phyloP scores from a whole-genome alignment of 92 coral and sea anemone species.

The Zoanthus sansibaricus region DNA sequence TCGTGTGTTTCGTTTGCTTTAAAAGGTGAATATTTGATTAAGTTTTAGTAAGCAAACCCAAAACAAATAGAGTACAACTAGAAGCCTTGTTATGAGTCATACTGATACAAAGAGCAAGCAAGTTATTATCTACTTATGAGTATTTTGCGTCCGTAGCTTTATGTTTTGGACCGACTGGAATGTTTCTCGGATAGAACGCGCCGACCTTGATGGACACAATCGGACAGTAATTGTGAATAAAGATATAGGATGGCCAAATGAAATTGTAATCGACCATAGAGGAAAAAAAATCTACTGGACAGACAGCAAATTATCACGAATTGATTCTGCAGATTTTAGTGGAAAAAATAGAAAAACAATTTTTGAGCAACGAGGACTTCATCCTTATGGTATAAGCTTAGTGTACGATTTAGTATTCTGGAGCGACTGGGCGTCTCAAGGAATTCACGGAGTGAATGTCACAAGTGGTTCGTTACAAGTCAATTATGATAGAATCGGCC shows the following conservation, averaged over 20 bases:
- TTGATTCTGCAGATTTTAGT: conserved; percentile 26
- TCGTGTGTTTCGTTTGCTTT: too few species aligned
- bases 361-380: neutral
- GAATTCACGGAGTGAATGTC: neutral
- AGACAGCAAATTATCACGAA: conserved; percentile 5
- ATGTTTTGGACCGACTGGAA: conserved; percentile 51
- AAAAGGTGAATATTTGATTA: too few species aligned
- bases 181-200: conserved; percentile 39
- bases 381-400: conserved; percentile 27
- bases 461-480: neutral
- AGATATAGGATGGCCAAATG: conserved; percentile 42
- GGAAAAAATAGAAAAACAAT: conserved; percentile 28
- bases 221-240: neutral
- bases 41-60: too few species aligned
- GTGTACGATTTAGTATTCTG: conserved; percentile 15
- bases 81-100: neutral
- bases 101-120: neutral
- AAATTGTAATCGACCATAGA: conserved; percentile 16
- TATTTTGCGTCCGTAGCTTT: neutral
- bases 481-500: neutral
- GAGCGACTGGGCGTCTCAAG: conserved; percentile 41
- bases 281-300: conserved; percentile 21
- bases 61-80: too few species aligned
- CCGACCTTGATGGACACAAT: conserved; percentile 34
- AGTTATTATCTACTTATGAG: too few species aligned